Evolutionary conservation across 2,888 invertebrate genomes (phyloP).

Genomic region (Hemithea aestivaria): DNA sequence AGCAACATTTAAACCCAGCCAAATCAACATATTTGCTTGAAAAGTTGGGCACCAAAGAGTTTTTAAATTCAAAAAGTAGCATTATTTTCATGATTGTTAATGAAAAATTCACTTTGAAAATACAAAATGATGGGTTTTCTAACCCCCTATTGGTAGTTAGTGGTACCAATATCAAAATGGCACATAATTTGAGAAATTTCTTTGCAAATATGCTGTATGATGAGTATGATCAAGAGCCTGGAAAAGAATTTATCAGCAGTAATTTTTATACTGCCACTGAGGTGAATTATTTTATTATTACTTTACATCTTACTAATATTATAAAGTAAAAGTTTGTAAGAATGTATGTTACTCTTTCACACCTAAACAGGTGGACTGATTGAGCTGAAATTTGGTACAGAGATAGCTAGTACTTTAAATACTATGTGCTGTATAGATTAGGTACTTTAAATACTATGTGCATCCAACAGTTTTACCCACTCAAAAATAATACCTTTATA

Average conservation of each 20-base stretch:
- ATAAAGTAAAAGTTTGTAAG: too few species aligned
- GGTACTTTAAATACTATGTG: too few species aligned
- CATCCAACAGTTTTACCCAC: too few species aligned
- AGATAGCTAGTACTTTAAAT: too few species aligned
- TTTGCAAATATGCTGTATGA: constrained; percentile 47
- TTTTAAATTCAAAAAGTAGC: constrained; percentile 41
- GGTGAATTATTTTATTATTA: too few species aligned
- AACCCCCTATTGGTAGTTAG: constrained; percentile 42
- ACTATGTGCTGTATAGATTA: too few species aligned
- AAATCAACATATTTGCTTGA: constrained; percentile 39
- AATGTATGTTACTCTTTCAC: too few species aligned
- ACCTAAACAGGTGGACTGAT: too few species aligned
- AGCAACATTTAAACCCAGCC: constrained; percentile 28
- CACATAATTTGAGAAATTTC: constrained; percentile 50
- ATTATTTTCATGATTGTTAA: constrained; percentile 40
- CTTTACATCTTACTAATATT: too few species aligned
- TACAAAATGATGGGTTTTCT: constrained; percentile 49
- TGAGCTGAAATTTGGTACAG: too few species aligned
- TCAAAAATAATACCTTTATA: too few species aligned
- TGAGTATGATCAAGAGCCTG: constrained; percentile 28
- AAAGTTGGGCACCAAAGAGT: constrained; percentile 43
- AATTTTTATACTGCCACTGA: constrained; percentile 49
- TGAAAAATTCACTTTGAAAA: constrained; percentile 39
- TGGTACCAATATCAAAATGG: constrained; percentile 38
- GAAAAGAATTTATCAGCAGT: constrained; percentile 40